These are phyloP conservation scores for Scomberomorus guttatus DNA, from an alignment of 2,797 vertebrate species.

Conservation along the genomic window DNA sequence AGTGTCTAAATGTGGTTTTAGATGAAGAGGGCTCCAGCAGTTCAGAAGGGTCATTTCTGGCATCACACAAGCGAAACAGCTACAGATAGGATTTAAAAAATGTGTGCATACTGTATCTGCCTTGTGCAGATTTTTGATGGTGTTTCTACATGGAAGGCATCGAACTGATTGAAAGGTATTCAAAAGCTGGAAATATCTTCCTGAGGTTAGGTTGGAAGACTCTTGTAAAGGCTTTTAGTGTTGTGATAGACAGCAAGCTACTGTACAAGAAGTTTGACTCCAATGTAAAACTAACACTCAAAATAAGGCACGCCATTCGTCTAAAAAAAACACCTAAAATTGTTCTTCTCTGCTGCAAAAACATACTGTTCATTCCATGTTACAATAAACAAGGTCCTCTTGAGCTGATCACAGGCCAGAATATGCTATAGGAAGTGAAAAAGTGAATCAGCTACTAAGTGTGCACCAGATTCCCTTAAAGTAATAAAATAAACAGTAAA, in stretches of 20 bases:
- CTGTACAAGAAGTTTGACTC: no score
- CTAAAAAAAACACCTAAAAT: no score
- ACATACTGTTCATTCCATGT: neutral
- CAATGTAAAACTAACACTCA: no score
- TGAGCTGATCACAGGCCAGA: neutral
- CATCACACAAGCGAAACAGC: constrained; percentile 4
- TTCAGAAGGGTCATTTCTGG: constrained; percentile 1
- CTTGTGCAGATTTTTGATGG: neutral
- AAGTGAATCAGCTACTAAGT: no score
- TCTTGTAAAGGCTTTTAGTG: neutral
- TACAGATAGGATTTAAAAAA: neutral
- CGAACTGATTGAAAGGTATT: neutral
- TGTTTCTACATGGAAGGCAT: neutral
- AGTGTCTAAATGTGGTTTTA: constrained; percentile 29
- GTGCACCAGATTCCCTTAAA: no score
- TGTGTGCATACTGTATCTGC: neutral
- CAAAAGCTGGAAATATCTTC: neutral
- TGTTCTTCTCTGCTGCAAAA: neutral
- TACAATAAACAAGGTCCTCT: neutral
- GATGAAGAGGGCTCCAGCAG: constrained; percentile 15
- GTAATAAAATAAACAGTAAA: no score
- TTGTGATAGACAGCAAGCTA: neutral
- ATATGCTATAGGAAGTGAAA: neutral
- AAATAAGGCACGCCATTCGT: no score
- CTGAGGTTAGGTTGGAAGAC: neutral